Evolutionary conservation across 1,140 invertebrate genomes (phyloP), one percentile per base, ranked within the genome.

Genomic region (Meteorus sp.): DNA sequence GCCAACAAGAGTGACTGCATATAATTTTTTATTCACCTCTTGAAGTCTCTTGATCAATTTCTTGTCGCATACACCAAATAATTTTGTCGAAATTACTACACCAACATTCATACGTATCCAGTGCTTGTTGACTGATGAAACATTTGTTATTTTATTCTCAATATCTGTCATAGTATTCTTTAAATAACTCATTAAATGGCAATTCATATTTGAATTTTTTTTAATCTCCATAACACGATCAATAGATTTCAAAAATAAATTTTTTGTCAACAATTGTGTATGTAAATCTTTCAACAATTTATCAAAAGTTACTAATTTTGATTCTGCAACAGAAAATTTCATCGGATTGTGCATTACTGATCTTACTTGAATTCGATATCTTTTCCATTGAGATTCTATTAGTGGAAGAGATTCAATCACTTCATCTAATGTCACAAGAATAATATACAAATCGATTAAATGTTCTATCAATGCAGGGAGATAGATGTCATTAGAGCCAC

Each of bases 51-150:
- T 90, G 44, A 91, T 84, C 8, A 90, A 71, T 79, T 90, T 93
- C 71, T 88, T 93, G 67, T 96, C 93, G 60, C 83, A 82, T 39
- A 81, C 83, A 19, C 89, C 87, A 79, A 91, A 93, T n/a, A 93
- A 79, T 67, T 88, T 85, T 61, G 85, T 85, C 55, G 87, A 84
- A 15, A 94, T 78, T 2, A 90, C 85, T 75, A 87, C 86, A 1
- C 93, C 78, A 19, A 85, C 81, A 79, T 89, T 91, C 1, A 89
- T 73, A 72, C 88, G 87, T 15, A 93, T 84, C 79, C 88, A 89
- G 64, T 84, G 85, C 58, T 83, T 83, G 43, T 82, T 84, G 64
- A 83, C 77, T 63, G 70, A 71, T 68, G 82, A 76, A 75, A 82
- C 79, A 51, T 84, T 83, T 58, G 81, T 79, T 51, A 85, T 82